Evolutionary conservation across 1,140 invertebrate genomes (phyloP).

Genomic region (Ridgeia piscesae): DNA sequence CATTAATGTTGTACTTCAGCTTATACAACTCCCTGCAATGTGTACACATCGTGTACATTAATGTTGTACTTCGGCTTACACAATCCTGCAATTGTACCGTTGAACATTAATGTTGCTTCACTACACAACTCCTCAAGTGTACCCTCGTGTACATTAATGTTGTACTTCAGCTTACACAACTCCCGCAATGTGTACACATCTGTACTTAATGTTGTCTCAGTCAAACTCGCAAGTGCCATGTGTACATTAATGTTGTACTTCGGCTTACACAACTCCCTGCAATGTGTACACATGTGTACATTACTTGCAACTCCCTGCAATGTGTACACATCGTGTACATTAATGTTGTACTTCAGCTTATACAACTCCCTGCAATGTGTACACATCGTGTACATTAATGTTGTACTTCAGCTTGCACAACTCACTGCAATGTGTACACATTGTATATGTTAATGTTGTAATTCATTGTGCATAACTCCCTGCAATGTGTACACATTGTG

Average conservation of each 20-base stretch:
- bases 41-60: slow-evolving; percentile 23
- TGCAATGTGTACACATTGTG: slow-evolving; percentile 35
- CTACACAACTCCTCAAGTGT: slow-evolving; percentile 55
- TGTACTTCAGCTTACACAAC: slow-evolving; percentile 62
- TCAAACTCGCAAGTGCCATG: slow-evolving; percentile 47
- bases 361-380: too few species aligned
- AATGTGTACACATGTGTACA: slow-evolving; percentile 24
- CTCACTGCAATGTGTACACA: slow-evolving; percentile 43
- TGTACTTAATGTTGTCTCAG: too few species aligned
- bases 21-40: slow-evolving; percentile 56
- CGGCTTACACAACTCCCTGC: slow-evolving; percentile 55
- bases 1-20: neutral
- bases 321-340: too few species aligned
- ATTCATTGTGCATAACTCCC: slow-evolving; percentile 60
- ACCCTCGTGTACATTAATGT: slow-evolving; percentile 35
- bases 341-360: slow-evolving; percentile 61
- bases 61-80: too few species aligned
- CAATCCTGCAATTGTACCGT: slow-evolving; percentile 44
- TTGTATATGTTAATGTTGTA: slow-evolving; percentile 55
- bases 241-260: slow-evolving; percentile 59
- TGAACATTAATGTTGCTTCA: slow-evolving; percentile 57
- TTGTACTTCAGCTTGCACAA: slow-evolving; percentile 64
- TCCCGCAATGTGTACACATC: slow-evolving; percentile 38
- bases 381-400: too few species aligned
- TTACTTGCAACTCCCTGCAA: slow-evolving; percentile 45